A percentile compares a stretch with the other conserved stretches of the same genome.
These are phyloP conservation scores for Ennomos erosarius DNA, from an alignment of 2,888 invertebrate genomes.

Conservation along the genomic window DNA sequence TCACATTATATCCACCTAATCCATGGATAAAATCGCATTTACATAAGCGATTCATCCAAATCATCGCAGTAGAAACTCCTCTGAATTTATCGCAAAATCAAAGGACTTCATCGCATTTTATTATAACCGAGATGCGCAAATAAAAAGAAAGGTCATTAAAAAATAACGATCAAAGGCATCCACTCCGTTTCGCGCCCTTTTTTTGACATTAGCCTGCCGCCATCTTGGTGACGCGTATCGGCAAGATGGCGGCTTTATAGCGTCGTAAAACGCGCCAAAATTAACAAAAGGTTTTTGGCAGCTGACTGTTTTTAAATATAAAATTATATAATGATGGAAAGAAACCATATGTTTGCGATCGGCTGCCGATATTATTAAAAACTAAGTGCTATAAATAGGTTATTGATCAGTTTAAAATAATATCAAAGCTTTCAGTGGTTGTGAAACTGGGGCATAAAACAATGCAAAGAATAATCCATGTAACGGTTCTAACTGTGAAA, in stretches of 20 bases:
- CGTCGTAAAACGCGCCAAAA: slow-evolving; percentile 76
- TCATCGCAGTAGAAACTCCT: slow-evolving; percentile 21
- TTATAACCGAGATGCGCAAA: slow-evolving; percentile 38
- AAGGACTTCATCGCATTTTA: slow-evolving; percentile 25
- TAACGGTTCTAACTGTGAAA: too few species aligned
- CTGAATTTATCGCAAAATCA: slow-evolving; percentile 29
- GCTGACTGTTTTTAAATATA: slow-evolving; percentile 71
- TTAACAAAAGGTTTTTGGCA: slow-evolving; percentile 78
- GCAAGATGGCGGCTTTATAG: slow-evolving; percentile 72
- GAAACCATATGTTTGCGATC: slow-evolving; percentile 29
- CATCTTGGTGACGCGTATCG: slow-evolving; percentile 64
- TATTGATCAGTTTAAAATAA: slow-evolving; percentile 30
- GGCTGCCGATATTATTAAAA: slow-evolving; percentile 40
- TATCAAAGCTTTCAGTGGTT: slow-evolving; percentile 32
- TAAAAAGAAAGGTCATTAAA: slow-evolving; percentile 53
- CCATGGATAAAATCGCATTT: neutral
- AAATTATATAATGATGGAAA: slow-evolving; percentile 41
- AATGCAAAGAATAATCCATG: too few species aligned
- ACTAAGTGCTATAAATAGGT: slow-evolving; percentile 41
- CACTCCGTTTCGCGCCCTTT: slow-evolving; percentile 64
- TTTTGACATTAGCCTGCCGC: slow-evolving; percentile 57
- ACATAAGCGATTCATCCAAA: slow-evolving; percentile 23
- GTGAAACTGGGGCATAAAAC: slow-evolving; percentile 13
- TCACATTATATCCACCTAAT: too few species aligned
- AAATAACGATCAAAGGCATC: slow-evolving; percentile 54